These are phyloP conservation scores for Margaritifera margaritifera DNA, from an alignment of 2,888 invertebrate species.

Conservation along the genomic window DNA sequence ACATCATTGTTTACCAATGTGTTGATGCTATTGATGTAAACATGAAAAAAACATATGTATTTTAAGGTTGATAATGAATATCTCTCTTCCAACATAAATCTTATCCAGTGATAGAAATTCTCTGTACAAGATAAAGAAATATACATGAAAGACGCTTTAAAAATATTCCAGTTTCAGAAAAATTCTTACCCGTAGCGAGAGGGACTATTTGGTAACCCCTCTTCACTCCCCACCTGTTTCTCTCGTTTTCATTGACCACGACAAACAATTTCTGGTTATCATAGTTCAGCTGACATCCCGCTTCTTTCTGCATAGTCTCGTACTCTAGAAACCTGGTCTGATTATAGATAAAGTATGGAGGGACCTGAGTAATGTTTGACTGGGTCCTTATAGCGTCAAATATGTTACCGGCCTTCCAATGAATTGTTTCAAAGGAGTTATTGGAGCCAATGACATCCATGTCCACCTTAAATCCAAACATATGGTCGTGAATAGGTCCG, in stretches of 20 bases:
- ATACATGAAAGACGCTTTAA: too few species aligned
- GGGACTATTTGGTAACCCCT: constrained; percentile 12
- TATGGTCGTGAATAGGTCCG: constrained; percentile 17
- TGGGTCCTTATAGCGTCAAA: constrained; percentile 6
- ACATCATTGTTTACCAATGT: too few species aligned
- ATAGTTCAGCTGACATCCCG: constrained; percentile 7
- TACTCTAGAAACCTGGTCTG: constrained; percentile 11
- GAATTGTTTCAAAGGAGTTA: constrained; percentile 9
- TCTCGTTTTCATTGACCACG: constrained; percentile 15
- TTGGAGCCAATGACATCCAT: constrained; percentile 14
- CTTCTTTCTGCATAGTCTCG: constrained; percentile 10
- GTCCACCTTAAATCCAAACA: constrained; percentile 21
- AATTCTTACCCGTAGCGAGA: background rate
- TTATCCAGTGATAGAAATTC: too few species aligned
- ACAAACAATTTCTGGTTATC: constrained; percentile 9
- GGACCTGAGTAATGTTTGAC: background rate
- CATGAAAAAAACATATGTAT: too few species aligned
- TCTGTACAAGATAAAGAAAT: too few species aligned
- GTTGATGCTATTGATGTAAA: too few species aligned
- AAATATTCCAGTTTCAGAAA: too few species aligned
- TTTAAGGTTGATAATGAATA: too few species aligned
- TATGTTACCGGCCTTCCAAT: constrained; percentile 19
- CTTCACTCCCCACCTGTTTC: constrained; percentile 18
- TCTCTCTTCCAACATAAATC: too few species aligned
- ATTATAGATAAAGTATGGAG: constrained; percentile 14